phyloP scores from a whole-genome alignment of 2,888 invertebrate species.

The Scaptomyza polygonia region DNA sequence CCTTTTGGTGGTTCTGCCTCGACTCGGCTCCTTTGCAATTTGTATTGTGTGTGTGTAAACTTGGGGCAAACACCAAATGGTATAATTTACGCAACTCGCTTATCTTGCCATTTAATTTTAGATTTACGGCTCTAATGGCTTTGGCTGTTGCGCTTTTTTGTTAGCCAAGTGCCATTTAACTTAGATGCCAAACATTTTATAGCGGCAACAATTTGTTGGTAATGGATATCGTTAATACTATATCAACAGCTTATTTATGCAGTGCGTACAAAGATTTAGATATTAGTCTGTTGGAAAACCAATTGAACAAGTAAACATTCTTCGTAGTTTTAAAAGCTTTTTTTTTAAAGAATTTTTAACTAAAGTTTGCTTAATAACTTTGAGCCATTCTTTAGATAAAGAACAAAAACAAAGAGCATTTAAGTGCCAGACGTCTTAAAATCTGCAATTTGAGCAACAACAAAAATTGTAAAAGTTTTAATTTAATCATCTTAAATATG shows the following conservation, averaged over 20 bases:
- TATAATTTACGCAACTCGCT: conserved; percentile 62
- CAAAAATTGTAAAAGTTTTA: no score
- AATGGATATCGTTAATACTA: conserved; percentile 9
- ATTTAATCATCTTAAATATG: neutral
- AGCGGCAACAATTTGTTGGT: neutral
- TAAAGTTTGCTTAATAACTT: no score
- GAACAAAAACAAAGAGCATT: no score
- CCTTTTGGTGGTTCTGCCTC: conserved; percentile 45
- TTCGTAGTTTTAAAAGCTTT: no score
- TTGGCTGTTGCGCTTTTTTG: conserved; percentile 23
- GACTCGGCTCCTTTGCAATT: conserved; percentile 32
- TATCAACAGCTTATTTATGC: conserved; percentile 7
- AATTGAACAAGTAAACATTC: neutral
- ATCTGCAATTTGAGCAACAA: no score
- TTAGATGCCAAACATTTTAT: conserved; percentile 10
- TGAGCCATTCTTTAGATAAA: no score
- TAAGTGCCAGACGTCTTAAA: no score
- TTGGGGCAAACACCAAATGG: conserved; percentile 51
- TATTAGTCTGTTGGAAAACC: neutral
- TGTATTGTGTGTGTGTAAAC: conserved; percentile 51
- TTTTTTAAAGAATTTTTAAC: no score
- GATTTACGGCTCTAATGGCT: conserved; percentile 56
- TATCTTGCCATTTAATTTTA: conserved; percentile 66
- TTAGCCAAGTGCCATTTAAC: conserved; percentile 10
- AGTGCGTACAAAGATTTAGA: neutral